Conservation (phyloP, 2,888 invertebrate species). For the Buathra laborator region DNA sequence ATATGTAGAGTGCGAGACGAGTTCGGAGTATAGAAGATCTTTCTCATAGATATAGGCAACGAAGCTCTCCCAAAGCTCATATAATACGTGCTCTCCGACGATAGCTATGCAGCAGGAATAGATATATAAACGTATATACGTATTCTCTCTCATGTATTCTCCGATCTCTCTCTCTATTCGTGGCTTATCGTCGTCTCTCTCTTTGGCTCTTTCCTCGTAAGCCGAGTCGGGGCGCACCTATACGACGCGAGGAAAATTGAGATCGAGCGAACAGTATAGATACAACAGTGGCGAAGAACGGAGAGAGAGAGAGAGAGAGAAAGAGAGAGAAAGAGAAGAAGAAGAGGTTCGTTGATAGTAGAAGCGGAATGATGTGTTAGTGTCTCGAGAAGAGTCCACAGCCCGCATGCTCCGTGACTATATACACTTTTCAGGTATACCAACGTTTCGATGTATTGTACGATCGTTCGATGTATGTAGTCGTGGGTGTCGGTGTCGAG, state of each 20-base stretch:
- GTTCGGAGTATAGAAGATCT: constrained; percentile 8
- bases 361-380: not conserved
- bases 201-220: constrained; percentile 24
- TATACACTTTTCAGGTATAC: not conserved
- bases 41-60: not conserved
- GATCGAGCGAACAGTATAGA: constrained; percentile 56
- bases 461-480: not conserved
- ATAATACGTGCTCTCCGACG: not conserved
- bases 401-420: constrained; percentile 6
- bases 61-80: constrained; percentile 10
- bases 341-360: not conserved
- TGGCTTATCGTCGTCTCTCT: constrained; percentile 49
- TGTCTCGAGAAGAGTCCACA: constrained; percentile 4
- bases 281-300: not conserved
- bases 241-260: constrained; percentile 62
- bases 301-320: not conserved
- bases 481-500: constrained; percentile 19
- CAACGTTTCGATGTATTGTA: not conserved
- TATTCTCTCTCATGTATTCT: constrained; percentile 13
- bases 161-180: not conserved
- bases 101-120: not conserved
- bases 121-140: not conserved
- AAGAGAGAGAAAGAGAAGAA: not conserved
- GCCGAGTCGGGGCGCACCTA: constrained; percentile 37
- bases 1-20: constrained; percentile 35